Conservation (phyloP, 2,113 vertebrate species). For the Ictalurus furcatus region DNA sequence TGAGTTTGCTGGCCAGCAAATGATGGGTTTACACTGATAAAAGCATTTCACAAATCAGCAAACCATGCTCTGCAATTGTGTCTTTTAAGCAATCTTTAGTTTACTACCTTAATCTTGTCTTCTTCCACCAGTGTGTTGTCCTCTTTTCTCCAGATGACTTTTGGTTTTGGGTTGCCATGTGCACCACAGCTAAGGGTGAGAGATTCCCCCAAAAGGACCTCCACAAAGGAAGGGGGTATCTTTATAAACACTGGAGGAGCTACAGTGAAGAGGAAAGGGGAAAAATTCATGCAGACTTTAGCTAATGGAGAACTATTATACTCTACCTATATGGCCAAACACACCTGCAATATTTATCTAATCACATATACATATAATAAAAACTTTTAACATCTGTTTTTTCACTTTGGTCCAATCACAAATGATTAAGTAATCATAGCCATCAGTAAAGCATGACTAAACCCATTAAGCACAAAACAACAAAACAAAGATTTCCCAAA, state of each 20-base stretch:
- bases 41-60: neutral
- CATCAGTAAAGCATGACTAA: constrained; percentile 4
- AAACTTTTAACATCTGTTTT: neutral
- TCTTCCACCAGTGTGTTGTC: constrained; percentile 74
- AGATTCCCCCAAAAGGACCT: constrained; percentile 79
- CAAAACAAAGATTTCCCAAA: constrained; percentile 20
- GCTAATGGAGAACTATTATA: neutral
- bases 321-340: neutral
- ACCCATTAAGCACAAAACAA: constrained; percentile 1
- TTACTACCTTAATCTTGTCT: constrained; percentile 78
- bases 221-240: constrained; percentile 83
- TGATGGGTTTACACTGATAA: neutral
- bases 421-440: neutral
- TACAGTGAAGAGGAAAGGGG: constrained; percentile 55
- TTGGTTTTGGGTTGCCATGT: constrained; percentile 85
- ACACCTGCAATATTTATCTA: neutral
- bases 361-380: neutral
- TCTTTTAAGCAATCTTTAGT: neutral
- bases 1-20: neutral
- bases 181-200: constrained; percentile 86
- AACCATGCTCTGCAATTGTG: neutral
- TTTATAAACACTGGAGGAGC: constrained; percentile 87
- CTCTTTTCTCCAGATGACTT: constrained; percentile 84
- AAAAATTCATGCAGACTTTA: neutral
- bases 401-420: neutral